Conservation (phyloP, 2,888 invertebrate genomes). For the Agapetus fuscipes region DNA sequence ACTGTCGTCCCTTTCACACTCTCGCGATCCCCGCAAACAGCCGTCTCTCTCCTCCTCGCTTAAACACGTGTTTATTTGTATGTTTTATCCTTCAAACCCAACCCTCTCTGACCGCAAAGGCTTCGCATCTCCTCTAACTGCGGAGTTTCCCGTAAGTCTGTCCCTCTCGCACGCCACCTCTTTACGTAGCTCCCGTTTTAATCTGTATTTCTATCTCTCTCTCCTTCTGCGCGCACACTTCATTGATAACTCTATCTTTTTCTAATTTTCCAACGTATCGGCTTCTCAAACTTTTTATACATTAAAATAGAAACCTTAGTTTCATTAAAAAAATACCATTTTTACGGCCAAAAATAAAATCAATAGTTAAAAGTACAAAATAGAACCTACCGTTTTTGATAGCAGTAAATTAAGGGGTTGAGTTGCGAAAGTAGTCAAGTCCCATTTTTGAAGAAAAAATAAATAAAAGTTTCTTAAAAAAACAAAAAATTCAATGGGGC, state of each 20-base stretch:
- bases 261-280: slow-evolving; percentile 29
- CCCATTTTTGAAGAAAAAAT: too few relatives aligned
- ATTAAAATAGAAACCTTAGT: too few relatives aligned
- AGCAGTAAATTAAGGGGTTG: too few relatives aligned
- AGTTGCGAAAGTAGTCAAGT: too few relatives aligned
- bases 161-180: slow-evolving; percentile 32
- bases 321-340: too few relatives aligned
- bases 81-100: slow-evolving; percentile 58
- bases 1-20: slow-evolving; percentile 38
- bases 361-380: too few relatives aligned
- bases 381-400: too few relatives aligned
- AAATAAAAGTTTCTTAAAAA: too few relatives aligned
- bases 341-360: too few relatives aligned
- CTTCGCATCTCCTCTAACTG: slow-evolving; percentile 49
- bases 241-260: slow-evolving; percentile 26
- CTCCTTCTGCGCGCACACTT: slow-evolving; percentile 35
- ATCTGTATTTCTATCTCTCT: slow-evolving; percentile 31
- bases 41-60: slow-evolving; percentile 33
- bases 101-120: slow-evolving; percentile 60
- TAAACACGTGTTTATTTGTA: slow-evolving; percentile 54
- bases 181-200: slow-evolving; percentile 34
- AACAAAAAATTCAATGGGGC: too few relatives aligned
- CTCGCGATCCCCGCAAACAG: slow-evolving; percentile 26
- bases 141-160: slow-evolving; percentile 40
- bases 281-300: too few relatives aligned